phyloP scores from a whole-genome alignment of 1,140 invertebrate species.

The Piezodorus guildinii region DNA sequence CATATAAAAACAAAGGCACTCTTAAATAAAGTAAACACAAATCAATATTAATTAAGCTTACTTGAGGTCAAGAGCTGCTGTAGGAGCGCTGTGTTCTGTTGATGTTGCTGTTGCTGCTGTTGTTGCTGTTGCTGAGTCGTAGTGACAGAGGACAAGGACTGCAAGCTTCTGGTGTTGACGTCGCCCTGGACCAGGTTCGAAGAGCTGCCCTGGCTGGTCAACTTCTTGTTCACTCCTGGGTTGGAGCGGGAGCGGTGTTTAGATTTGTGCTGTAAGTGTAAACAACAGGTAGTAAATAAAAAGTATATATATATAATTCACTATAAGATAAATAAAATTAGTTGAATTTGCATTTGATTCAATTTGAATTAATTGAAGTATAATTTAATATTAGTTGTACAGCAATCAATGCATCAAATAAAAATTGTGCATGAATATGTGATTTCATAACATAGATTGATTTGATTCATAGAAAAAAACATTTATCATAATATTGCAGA shows the following conservation, averaged over 20 bases:
- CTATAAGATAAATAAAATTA: too few species aligned
- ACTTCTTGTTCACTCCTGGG: background rate
- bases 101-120: conserved; percentile 32
- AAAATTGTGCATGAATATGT: too few species aligned
- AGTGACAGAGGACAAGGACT: conserved; percentile 34
- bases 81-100: conserved; percentile 42
- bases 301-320: too few species aligned
- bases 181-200: conserved; percentile 2
- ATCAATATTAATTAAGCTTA: conserved; percentile 29
- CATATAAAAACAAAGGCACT: background rate
- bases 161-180: background rate
- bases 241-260: background rate
- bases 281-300: too few species aligned
- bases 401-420: too few species aligned
- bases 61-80: conserved; percentile 50
- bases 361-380: too few species aligned
- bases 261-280: background rate
- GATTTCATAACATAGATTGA: too few species aligned
- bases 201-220: conserved; percentile 18
- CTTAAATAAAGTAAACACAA: background rate
- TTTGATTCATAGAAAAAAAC: too few species aligned
- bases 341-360: too few species aligned
- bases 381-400: too few species aligned
- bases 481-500: too few species aligned
- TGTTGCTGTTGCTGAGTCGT: conserved; percentile 33